Conservation (phyloP, 23 tunicate species). For the Trididemnum nubilum region DNA sequence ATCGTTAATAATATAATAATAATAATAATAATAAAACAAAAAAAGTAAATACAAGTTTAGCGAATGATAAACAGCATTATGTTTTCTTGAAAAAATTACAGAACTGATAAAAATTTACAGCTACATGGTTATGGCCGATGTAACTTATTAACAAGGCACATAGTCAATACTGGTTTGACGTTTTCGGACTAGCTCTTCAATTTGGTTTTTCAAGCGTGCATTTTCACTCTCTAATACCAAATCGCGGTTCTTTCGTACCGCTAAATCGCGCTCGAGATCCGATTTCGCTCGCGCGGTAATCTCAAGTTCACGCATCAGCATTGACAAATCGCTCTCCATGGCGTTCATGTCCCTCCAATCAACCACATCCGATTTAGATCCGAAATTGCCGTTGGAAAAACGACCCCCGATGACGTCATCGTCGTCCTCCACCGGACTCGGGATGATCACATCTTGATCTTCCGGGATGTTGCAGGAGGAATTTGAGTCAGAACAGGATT, state of each 20-base stretch:
- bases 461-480: neutral
- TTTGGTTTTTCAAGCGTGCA: conserved; percentile 15
- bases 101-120: too few species aligned
- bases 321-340: conserved; percentile 46
- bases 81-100: too few species aligned
- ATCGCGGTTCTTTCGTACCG: conserved; percentile 36
- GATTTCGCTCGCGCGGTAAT: conserved; percentile 53
- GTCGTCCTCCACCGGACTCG: conserved; percentile 18
- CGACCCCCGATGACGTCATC: neutral
- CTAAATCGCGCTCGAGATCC: conserved; percentile 56
- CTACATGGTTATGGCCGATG: too few species aligned
- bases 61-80: too few species aligned
- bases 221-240: conserved; percentile 47
- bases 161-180: conserved; percentile 7
- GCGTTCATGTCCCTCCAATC: conserved; percentile 66
- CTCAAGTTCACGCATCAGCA: conserved; percentile 60
- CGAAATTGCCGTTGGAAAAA: neutral
- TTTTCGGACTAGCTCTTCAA: conserved; percentile 21
- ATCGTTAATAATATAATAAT: too few species aligned
- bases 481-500: neutral
- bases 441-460: neutral
- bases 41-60: too few species aligned
- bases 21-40: too few species aligned
- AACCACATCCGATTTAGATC: conserved; percentile 22
- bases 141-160: too few species aligned